Percentiles rank a stretch among this genome's conserved stretches.
These are phyloP conservation scores for Trichosurus vulpecula DNA, from an alignment of 2,797 vertebrate species.

Conservation along the genomic window DNA sequence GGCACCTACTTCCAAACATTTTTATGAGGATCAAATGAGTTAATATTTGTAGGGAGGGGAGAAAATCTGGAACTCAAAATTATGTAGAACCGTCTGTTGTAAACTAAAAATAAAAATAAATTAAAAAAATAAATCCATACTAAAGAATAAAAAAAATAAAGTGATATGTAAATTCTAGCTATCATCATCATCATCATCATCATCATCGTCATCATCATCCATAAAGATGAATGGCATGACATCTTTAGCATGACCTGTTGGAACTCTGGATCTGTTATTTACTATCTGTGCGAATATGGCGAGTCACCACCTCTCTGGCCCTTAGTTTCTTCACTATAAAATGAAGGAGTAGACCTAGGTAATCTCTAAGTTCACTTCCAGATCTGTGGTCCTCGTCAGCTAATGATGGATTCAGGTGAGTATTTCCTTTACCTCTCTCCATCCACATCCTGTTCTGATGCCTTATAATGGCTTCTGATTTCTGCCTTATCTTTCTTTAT, in stretches of 20 bases:
- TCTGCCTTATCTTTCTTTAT: not conserved
- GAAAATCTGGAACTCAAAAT: too few species aligned
- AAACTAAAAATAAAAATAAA: too few species aligned
- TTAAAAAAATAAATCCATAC: too few species aligned
- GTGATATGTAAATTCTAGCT: not conserved
- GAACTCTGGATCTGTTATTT: not conserved
- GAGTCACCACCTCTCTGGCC: not conserved
- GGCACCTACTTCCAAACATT: not conserved
- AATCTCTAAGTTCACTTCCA: not conserved
- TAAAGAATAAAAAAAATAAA: too few species aligned
- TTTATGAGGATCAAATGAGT: not conserved
- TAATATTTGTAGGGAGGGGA: not conserved
- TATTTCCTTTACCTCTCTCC: not conserved
- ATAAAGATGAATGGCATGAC: not conserved
- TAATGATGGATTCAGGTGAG: not conserved
- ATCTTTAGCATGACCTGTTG: not conserved
- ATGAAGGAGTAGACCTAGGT: not conserved
- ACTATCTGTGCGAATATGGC: not conserved
- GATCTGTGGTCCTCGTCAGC: not conserved
- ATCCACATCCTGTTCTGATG: not conserved
- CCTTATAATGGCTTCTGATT: not conserved
- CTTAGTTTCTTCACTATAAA: slow-evolving; percentile 18
- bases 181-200: not conserved
- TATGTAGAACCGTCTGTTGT: too few species aligned
- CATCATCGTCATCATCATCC: too few species aligned